phyloP scores from a whole-genome alignment of 2,888 invertebrate genomes.

The Macrophya annulata region DNA sequence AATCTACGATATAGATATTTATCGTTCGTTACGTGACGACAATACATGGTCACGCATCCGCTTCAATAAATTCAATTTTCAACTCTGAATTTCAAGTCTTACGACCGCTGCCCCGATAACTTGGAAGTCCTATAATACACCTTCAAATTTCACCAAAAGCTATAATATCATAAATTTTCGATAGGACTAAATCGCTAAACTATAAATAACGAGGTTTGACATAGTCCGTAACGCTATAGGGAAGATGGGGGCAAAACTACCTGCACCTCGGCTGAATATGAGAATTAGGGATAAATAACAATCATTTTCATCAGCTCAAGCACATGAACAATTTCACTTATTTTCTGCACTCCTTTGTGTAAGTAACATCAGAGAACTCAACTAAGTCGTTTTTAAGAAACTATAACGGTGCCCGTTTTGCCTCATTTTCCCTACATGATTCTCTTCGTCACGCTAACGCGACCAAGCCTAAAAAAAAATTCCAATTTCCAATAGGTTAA shows the following conservation, averaged over 20 bases:
- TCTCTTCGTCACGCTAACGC: not conserved
- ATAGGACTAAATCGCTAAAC: not conserved
- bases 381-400: too few relatives aligned
- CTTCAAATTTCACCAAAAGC: not conserved
- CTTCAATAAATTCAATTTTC: not conserved
- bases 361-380: too few relatives aligned
- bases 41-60: too few relatives aligned
- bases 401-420: too few relatives aligned
- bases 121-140: not conserved
- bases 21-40: not conserved
- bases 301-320: too few relatives aligned
- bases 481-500: not conserved
- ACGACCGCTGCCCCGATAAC: not conserved
- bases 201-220: not conserved
- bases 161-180: slow-evolving; percentile 10
- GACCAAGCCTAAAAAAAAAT: not conserved
- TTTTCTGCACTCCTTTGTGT: too few relatives aligned
- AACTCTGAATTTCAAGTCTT: not conserved
- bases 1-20: not conserved
- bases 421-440: too few relatives aligned
- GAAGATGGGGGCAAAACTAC: too few relatives aligned
- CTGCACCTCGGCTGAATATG: too few relatives aligned
- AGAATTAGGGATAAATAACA: too few relatives aligned
- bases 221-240: too few relatives aligned
- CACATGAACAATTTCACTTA: too few relatives aligned